Percentiles rank a stretch among this genome's conserved stretches.
phyloP scores from a whole-genome alignment of 2,888 invertebrate genomes.

The Phoenoteleia sp. region DNA sequence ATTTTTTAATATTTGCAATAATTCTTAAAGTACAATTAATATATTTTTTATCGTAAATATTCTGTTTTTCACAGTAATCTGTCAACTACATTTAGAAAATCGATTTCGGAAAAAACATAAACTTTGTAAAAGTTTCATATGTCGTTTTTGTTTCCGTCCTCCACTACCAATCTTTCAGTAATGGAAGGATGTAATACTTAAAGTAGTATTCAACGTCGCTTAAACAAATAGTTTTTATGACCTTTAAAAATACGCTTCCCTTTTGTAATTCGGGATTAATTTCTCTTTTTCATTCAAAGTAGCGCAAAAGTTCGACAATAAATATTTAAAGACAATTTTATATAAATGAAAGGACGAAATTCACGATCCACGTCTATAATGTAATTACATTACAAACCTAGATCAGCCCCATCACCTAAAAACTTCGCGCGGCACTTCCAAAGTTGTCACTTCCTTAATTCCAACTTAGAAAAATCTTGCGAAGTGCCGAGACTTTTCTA shows the following conservation, averaged over 20 bases:
- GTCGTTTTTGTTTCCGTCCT: conserved; percentile 22
- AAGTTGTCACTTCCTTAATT: conserved; percentile 69
- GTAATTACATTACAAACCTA: conserved; percentile 64
- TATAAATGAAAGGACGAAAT: conserved; percentile 29
- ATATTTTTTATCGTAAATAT: too few relatives aligned
- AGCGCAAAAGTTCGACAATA: conserved; percentile 1
- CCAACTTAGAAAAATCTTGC: conserved; percentile 67
- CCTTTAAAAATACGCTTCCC: conserved; percentile 6
- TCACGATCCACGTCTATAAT: conserved; percentile 26
- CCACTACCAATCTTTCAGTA: conserved; percentile 2
- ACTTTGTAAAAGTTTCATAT: conserved; percentile 22
- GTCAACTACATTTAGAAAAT: too few relatives aligned
- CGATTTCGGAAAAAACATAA: too few relatives aligned
- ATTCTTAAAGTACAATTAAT: too few relatives aligned
- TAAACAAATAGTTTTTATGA: conserved; percentile 25
- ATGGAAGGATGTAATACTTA: conserved; percentile 25
- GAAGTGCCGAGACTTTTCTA: conserved; percentile 60
- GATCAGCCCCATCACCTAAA: conserved; percentile 52
- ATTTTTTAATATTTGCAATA: too few relatives aligned
- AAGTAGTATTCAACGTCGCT: background rate
- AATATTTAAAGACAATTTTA: conserved; percentile 28
- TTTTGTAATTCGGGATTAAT: background rate
- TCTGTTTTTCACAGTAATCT: too few relatives aligned
- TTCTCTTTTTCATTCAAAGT: background rate
- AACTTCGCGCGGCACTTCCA: conserved; percentile 54